phyloP scores from a whole-genome alignment of 2,888 invertebrate species.

The Graphium colonna region DNA sequence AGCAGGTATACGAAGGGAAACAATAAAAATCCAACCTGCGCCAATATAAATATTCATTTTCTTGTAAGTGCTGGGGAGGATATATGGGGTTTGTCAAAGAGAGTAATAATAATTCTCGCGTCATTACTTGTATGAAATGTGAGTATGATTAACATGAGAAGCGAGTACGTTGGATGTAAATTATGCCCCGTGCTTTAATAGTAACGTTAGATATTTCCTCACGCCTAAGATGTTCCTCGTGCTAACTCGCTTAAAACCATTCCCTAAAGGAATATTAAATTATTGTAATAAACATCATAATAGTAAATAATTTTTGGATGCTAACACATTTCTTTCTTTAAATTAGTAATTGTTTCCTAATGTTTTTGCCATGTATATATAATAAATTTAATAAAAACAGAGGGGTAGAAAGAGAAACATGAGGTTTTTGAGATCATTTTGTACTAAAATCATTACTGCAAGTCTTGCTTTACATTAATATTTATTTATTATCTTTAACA shows the following conservation, averaged over 20 bases:
- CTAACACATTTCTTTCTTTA: no score
- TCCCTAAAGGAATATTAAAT: not conserved
- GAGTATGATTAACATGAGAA: constrained; percentile 36
- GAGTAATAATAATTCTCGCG: constrained; percentile 69
- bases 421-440: no score
- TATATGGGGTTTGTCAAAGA: constrained; percentile 63
- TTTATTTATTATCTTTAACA: no score
- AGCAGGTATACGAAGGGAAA: constrained; percentile 52
- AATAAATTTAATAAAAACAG: no score
- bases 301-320: no score
- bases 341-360: no score
- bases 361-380: no score
- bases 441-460: no score
- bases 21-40: constrained; percentile 59
- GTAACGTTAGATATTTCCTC: constrained; percentile 19
- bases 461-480: no score
- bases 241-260: not conserved
- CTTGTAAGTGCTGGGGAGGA: constrained; percentile 42
- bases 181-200: constrained; percentile 38
- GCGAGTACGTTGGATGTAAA: constrained; percentile 34
- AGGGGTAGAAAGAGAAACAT: no score
- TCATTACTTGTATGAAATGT: constrained; percentile 38
- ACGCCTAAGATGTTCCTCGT: constrained; percentile 10
- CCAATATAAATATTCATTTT: constrained; percentile 71
- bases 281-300: not conserved